phyloP scores from a whole-genome alignment of 2,113 vertebrate species.

The Polypterus senegalus region DNA sequence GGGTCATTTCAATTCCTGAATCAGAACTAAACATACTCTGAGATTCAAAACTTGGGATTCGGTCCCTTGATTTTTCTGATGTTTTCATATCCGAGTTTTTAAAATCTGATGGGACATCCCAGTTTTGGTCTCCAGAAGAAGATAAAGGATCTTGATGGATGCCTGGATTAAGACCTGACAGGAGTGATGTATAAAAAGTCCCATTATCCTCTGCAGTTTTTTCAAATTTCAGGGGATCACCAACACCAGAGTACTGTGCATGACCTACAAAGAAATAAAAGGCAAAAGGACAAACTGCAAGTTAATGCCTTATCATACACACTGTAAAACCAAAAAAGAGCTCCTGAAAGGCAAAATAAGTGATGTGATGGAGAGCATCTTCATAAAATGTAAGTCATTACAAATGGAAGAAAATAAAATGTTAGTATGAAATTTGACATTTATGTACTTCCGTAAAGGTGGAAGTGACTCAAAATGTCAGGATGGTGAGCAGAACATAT shows the following conservation, averaged over 20 bases:
- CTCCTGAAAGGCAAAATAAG: neutral
- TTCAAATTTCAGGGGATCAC: slow-evolving; percentile 34
- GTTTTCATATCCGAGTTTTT: slow-evolving; percentile 34
- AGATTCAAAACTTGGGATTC: slow-evolving; percentile 50
- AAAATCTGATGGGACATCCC: slow-evolving; percentile 28
- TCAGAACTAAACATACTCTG: slow-evolving; percentile 65
- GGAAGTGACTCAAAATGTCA: too few species aligned
- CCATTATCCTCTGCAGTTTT: slow-evolving; percentile 51
- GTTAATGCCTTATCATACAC: neutral
- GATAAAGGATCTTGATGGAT: slow-evolving; percentile 58
- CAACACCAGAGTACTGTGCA: slow-evolving; percentile 27
- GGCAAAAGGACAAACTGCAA: slow-evolving; percentile 9
- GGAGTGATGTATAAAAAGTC: slow-evolving; percentile 80
- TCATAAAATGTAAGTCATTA: too few species aligned
- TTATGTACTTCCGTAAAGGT: too few species aligned
- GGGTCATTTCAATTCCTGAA: slow-evolving; percentile 77
- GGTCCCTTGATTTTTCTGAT: slow-evolving; percentile 36
- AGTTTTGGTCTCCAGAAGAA: slow-evolving; percentile 61
- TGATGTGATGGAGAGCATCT: too few species aligned
- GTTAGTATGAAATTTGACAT: too few species aligned
- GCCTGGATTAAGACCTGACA: slow-evolving; percentile 59
- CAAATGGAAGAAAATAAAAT: too few species aligned
- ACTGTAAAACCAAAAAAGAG: neutral
- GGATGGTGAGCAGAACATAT: too few species aligned
- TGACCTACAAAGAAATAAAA: slow-evolving; percentile 48